Evolutionary conservation across 2,888 invertebrate genomes (phyloP).

Genomic region (Mythimna vitellina): DNA sequence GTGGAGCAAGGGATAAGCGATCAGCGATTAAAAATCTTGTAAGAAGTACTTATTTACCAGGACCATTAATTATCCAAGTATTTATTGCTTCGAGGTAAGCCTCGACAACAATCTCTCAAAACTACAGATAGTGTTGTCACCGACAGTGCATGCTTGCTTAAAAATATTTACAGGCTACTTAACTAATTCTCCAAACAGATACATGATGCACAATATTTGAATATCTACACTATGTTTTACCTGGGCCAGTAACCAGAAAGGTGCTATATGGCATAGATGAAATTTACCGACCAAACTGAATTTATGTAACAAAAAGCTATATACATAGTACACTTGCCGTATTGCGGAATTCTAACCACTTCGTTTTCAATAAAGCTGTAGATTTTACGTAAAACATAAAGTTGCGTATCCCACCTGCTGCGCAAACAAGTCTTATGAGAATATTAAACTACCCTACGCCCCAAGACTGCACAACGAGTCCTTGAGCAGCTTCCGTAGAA

Average conservation of each 20-base stretch:
- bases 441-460: not conserved
- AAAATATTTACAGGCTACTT: not conserved
- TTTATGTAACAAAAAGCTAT: not conserved
- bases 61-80: no score
- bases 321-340: not conserved
- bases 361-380: not conserved
- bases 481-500: slow-evolving; percentile 17
- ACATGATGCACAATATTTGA: not conserved
- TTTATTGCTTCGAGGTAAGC: no score
- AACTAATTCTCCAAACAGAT: not conserved
- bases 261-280: not conserved
- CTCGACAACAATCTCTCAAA: not conserved
- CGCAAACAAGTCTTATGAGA: slow-evolving; percentile 2
- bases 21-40: not conserved
- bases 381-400: not conserved
- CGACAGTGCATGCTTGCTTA: not conserved
- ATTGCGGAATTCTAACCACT: not conserved
- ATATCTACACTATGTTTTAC: not conserved
- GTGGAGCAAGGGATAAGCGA: slow-evolving; percentile 20
- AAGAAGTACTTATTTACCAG: not conserved
- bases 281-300: not conserved
- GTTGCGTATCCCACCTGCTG: not conserved
- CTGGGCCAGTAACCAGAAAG: not conserved
- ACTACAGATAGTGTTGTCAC: no score
- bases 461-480: slow-evolving; percentile 1